Evolutionary conservation across 2,797 vertebrate genomes (phyloP).

Genomic region (Meda fulgida): DNA sequence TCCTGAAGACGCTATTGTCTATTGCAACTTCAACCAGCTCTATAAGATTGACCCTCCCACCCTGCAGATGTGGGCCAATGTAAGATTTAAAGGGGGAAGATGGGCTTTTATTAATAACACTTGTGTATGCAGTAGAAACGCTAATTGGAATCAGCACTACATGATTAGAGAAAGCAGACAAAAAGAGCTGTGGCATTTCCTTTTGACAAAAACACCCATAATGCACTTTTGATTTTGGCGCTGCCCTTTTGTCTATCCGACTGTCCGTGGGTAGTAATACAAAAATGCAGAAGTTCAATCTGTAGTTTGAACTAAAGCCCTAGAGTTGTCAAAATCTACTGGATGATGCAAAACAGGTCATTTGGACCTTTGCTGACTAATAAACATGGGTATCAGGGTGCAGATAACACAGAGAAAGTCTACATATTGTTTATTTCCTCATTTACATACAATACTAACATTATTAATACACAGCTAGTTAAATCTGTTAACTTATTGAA

Average conservation of each 20-base stretch:
- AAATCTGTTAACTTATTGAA: too few species aligned
- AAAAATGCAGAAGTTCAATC: neutral
- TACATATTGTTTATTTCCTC: neutral
- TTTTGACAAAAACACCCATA: neutral
- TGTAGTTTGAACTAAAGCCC: neutral
- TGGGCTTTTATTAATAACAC: neutral
- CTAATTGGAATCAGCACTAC: neutral
- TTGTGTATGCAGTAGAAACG: neutral
- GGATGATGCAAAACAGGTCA: neutral
- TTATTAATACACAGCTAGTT: neutral
- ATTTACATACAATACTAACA: neutral
- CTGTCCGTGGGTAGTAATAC: too few species aligned
- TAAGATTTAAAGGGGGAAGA: constrained; percentile 72
- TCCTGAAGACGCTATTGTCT: constrained; percentile 97
- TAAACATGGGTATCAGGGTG: neutral
- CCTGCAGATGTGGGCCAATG: constrained; percentile 99
- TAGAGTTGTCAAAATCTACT: neutral
- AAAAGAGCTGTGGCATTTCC: too few species aligned
- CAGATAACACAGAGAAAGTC: neutral
- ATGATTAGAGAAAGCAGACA: neutral
- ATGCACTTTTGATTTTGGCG: neutral
- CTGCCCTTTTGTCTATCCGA: neutral
- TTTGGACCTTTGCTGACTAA: neutral
- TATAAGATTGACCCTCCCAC: constrained; percentile 99
- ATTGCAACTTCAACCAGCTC: constrained; percentile 99